Base-by-base conservation (phyloP, 2,113 vertebrate genomes). In the Polypterus senegalus region DNA sequence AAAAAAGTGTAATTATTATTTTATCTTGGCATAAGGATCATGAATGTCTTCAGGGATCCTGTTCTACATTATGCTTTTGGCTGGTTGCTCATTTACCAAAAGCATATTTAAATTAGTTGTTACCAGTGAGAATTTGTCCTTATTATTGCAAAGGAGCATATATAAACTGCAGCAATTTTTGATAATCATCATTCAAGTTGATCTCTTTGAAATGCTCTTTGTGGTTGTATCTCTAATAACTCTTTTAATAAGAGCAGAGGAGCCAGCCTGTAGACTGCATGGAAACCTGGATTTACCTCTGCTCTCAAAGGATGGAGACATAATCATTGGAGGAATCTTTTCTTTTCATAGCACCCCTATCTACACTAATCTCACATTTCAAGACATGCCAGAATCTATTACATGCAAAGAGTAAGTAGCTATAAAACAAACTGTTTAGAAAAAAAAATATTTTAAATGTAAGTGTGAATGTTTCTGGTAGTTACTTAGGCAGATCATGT, bases 311-410 rank as follows among this genome's bases (percentile, higher is more conserved):
- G 57, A 71, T 44, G 69, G 72, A 46, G 60, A 69, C 43, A 56
- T 71, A 5, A 53, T 67, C 5, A 69, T 74, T 5, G 70, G 65
- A 9, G 65, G 70, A 49, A 69, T 72, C 43, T 72, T 69, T 45
- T 59, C 62, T 11, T 70, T 70, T 56, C 49, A 54, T 54, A 67
- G 57, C 8, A 60, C 57, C 10, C 55, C 59, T n/a, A 51, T 11
- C 6, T 57, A 63, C 3, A 43, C 55, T 27, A 62, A 48, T 53
- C 48, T 52, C 1, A 54, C 58, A 4, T 67, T 70, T 62, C 27
- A 64, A 47, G 47, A 43, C 27, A 56, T 67, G 43, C 69, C 63
- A 46, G 43, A 49, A 6, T 52, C 49, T 56, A 60, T 60, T 48
- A 60, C 55, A 9, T 65, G 63, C 57, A 62, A 60, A 10, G 59